Conservation (phyloP, 2,113 vertebrate genomes). For the Ursus arctos region DNA sequence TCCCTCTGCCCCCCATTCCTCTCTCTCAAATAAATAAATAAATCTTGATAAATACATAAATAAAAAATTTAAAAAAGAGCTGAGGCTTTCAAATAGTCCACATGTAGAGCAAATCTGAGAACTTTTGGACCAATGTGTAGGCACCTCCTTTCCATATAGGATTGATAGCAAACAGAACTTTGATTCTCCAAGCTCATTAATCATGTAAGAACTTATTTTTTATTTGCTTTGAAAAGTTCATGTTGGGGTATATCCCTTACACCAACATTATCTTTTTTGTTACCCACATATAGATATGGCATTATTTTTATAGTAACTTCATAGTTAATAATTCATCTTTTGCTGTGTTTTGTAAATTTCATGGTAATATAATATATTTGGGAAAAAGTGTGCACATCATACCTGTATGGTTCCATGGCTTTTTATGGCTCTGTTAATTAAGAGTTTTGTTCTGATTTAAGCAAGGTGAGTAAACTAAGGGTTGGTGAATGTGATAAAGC, state of each 20-base stretch:
- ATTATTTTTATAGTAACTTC: slow-evolving; percentile 16
- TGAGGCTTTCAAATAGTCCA: background rate
- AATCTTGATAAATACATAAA: background rate
- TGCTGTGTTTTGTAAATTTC: background rate
- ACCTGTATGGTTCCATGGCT: background rate
- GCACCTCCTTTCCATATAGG: background rate
- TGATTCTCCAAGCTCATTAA: background rate
- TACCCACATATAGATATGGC: too few species aligned
- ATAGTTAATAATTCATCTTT: background rate
- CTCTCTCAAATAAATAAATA: background rate
- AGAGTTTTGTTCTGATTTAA: background rate
- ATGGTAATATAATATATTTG: background rate
- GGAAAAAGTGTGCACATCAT: background rate
- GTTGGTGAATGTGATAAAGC: background rate
- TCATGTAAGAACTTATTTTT: background rate
- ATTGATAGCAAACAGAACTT: background rate
- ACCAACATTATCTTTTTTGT: background rate
- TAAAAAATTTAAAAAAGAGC: background rate
- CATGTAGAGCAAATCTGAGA: background rate
- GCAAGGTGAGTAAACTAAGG: background rate
- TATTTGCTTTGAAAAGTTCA: slow-evolving; percentile 20
- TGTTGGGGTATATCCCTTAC: background rate
- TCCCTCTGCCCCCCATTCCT: background rate
- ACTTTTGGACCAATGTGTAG: background rate
- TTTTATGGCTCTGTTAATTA: background rate